Percentiles rank a stretch among this genome's conserved stretches.
Conservation (phyloP, 2,888 invertebrate species). For the Mythimna loreyi region DNA sequence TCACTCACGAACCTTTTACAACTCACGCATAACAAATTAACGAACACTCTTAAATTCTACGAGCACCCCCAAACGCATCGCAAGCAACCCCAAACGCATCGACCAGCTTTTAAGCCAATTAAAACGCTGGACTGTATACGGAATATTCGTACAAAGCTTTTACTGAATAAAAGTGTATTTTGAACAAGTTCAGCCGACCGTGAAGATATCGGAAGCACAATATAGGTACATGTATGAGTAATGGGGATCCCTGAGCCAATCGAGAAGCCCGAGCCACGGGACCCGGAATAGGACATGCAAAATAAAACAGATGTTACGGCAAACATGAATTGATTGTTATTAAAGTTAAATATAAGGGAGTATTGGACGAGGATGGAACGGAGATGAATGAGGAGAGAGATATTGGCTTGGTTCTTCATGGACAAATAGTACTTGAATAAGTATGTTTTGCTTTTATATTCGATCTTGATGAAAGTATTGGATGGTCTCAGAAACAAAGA, state of each 20-base stretch:
- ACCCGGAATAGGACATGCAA: slow-evolving; percentile 25
- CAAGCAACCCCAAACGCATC: slow-evolving; percentile 1
- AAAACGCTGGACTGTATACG: slow-evolving; percentile 32
- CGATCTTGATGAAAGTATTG: neutral
- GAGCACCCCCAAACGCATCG: neutral
- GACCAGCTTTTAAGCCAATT: slow-evolving; percentile 50
- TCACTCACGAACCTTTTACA: slow-evolving; percentile 5
- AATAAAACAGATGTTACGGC: slow-evolving; percentile 37
- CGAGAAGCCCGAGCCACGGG: slow-evolving; percentile 18
- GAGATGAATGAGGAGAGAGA: slow-evolving; percentile 8
- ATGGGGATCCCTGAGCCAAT: slow-evolving; percentile 31
- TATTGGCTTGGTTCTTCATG: slow-evolving; percentile 21
- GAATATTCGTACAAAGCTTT: slow-evolving; percentile 49
- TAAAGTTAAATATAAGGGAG: slow-evolving; percentile 23
- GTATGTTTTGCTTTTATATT: neutral
- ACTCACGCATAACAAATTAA: slow-evolving; percentile 20
- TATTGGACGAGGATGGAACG: slow-evolving; percentile 12
- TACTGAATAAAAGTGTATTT: slow-evolving; percentile 52
- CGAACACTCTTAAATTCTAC: slow-evolving; percentile 6
- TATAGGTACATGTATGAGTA: slow-evolving; percentile 50
- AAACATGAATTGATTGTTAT: slow-evolving; percentile 45
- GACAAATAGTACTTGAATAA: neutral
- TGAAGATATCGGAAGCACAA: slow-evolving; percentile 48
- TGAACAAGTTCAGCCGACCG: slow-evolving; percentile 47
- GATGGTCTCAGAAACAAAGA: neutral